A percentile compares a stretch with the other conserved stretches of the same genome.
Evolutionary conservation across 2,888 invertebrate genomes (phyloP).

Genomic region (Campaea margaritaria): DNA sequence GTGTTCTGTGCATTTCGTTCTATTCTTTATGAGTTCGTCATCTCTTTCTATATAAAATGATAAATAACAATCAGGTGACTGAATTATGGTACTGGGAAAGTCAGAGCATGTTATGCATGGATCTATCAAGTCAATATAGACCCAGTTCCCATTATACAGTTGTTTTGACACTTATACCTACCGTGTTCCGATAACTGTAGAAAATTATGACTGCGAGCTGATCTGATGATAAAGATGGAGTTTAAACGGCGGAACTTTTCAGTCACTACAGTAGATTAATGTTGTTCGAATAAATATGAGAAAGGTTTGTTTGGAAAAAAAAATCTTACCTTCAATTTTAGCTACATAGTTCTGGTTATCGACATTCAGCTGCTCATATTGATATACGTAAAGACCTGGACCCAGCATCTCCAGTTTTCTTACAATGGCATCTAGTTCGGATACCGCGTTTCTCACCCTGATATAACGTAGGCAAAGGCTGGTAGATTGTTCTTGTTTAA

Average conservation of each 20-base stretch:
- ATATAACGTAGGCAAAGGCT: slow-evolving; percentile 72
- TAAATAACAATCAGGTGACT: background rate
- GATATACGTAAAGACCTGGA: slow-evolving; percentile 75
- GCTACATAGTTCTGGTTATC: slow-evolving; percentile 72
- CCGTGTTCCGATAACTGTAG: no score
- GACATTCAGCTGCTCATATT: slow-evolving; percentile 73
- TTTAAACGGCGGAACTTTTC: no score
- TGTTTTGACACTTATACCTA: no score
- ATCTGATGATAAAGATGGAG: no score
- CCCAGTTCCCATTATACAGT: no score
- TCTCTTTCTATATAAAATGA: slow-evolving; percentile 68
- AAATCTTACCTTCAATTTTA: slow-evolving; percentile 75
- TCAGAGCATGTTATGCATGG: no score
- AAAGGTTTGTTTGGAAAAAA: background rate
- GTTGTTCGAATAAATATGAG: background rate
- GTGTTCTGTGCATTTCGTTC: slow-evolving; percentile 75
- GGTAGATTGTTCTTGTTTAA: slow-evolving; percentile 70
- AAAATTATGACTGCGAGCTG: no score
- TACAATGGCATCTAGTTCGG: slow-evolving; percentile 68
- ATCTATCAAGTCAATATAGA: no score
- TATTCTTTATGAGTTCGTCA: slow-evolving; percentile 76
- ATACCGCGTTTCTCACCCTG: slow-evolving; percentile 72
- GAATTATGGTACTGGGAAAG: background rate
- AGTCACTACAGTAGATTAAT: no score
- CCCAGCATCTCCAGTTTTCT: slow-evolving; percentile 72